Evolutionary conservation across 2,113 vertebrate species (phyloP).

Genomic region (Phalacrocorax brasilianus): DNA sequence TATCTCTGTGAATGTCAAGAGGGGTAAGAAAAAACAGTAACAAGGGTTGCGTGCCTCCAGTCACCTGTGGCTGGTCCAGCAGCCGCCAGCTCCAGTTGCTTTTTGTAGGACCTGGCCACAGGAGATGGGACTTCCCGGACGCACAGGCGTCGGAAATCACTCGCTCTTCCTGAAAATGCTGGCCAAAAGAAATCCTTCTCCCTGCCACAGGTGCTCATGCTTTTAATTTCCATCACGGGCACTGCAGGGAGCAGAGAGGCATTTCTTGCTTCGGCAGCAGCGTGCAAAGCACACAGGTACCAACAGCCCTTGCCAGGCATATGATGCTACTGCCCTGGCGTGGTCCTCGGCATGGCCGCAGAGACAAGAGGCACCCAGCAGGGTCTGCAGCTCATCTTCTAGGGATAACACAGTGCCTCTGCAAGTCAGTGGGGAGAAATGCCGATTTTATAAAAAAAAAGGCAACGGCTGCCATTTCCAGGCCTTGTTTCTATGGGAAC

Average conservation of each 20-base stretch:
- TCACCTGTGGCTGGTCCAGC: rapidly evolving
- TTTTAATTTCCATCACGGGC: background rate
- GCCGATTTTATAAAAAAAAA: background rate
- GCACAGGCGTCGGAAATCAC: rapidly evolving
- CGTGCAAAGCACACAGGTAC: rapidly evolving
- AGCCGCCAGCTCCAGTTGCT: background rate
- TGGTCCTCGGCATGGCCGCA: rapidly evolving
- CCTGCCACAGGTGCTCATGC: rapidly evolving
- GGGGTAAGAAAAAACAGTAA: background rate
- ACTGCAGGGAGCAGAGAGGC: background rate
- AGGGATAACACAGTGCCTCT: background rate
- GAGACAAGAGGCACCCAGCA: background rate
- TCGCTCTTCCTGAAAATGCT: rapidly evolving
- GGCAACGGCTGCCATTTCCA: slow-evolving; percentile 27
- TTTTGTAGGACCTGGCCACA: background rate
- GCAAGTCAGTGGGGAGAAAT: background rate
- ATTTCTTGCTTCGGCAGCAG: background rate
- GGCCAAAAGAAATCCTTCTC: background rate
- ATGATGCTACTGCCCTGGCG: rapidly evolving
- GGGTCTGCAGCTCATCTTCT: background rate
- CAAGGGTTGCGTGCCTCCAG: background rate
- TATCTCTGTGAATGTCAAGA: rapidly evolving
- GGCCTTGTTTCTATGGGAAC: slow-evolving; percentile 64
- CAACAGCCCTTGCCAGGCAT: rapidly evolving
- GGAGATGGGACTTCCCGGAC: background rate